Percentiles rank a stretch among this genome's conserved stretches.
These are phyloP conservation scores for Amphibalanus amphitrite DNA, from an alignment of 1,140 invertebrate species.

Conservation along the genomic window DNA sequence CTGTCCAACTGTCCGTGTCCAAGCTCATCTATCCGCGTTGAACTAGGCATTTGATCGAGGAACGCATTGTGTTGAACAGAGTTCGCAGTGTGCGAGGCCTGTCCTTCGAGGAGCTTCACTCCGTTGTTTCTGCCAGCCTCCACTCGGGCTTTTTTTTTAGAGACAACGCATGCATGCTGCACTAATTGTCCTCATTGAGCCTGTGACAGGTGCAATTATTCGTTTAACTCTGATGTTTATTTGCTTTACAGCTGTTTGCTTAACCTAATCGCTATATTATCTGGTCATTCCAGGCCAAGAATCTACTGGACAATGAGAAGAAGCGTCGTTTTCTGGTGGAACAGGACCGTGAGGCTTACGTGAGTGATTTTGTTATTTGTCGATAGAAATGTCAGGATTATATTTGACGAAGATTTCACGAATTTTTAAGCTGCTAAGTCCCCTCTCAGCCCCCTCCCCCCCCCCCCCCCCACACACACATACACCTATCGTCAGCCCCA, in stretches of 20 bases:
- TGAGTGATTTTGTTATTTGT: background rate
- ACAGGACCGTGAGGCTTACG: background rate
- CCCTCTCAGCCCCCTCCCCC: background rate
- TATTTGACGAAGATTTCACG: background rate
- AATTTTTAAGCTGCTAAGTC: background rate
- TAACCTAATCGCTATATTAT: background rate
- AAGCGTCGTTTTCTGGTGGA: background rate
- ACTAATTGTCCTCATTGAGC: background rate
- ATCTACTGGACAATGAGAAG: background rate
- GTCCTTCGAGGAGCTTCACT: too few species aligned
- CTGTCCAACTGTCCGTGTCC: too few species aligned
- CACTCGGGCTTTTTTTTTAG: too few species aligned
- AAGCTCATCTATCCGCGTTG: too few species aligned
- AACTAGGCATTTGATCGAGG: too few species aligned
- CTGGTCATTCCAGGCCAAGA: background rate
- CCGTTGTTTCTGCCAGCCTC: too few species aligned
- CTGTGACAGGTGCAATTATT: background rate
- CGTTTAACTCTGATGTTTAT: background rate
- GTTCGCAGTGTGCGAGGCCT: too few species aligned
- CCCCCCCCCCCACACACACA: background rate
- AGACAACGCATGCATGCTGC: background rate
- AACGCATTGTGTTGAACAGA: too few species aligned
- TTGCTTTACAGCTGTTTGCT: background rate
- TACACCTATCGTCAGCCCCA: background rate
- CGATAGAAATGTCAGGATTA: background rate